Base-by-base conservation (phyloP, 2,113 vertebrate genomes). In the Lethenteron reissneri region DNA sequence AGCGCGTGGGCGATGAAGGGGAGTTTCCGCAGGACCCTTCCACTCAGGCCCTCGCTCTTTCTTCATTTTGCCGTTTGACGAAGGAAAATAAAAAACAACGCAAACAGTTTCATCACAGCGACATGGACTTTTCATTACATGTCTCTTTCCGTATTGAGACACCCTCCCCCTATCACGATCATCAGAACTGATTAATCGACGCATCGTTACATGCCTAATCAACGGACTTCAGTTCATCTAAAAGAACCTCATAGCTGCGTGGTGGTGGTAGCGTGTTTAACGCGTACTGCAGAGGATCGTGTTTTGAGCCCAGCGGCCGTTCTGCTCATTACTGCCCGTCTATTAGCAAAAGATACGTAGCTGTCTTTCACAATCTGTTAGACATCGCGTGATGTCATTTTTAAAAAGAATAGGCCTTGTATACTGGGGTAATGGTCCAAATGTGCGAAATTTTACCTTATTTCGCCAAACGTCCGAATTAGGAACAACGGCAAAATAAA, bases 1-100 rank as follows among this genome's bases (percentile, higher is more conserved):
- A 96, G 83, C 0, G 94, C 91, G 13, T 99, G 92, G 74, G 94
- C 88, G 75, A 99, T 80, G 78, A 99, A 99, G 1, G 94, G 94
- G 58, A 96, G 82, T 73, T 92, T 99, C 72, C 94, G 82, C 62
- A 99, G 82, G 11, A 86, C 83, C 15, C 92, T 81, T 74, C 92
- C 92, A 56, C 94, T 95, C 57, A 99, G 82, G 70, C 94, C 92
- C 78, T 85, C 84, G 64, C 94, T 96, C 81, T 85, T 95, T 77
- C 94, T 97, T 74, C 2, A 71, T 41, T 41, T 41, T 41, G 41
- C 7, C 41, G 6, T 41, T 60, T 58, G 71, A 74, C 21, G 70
- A 64, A 64, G 69, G 56, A 6, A 68, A 12, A 57, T 12, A 72
- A 25, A 72, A 72, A 57, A 25, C 25, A 25, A 41, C 6, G 41